Conservation (phyloP, 2,113 vertebrate species). For the Plecturocebus donacophilus region DNA sequence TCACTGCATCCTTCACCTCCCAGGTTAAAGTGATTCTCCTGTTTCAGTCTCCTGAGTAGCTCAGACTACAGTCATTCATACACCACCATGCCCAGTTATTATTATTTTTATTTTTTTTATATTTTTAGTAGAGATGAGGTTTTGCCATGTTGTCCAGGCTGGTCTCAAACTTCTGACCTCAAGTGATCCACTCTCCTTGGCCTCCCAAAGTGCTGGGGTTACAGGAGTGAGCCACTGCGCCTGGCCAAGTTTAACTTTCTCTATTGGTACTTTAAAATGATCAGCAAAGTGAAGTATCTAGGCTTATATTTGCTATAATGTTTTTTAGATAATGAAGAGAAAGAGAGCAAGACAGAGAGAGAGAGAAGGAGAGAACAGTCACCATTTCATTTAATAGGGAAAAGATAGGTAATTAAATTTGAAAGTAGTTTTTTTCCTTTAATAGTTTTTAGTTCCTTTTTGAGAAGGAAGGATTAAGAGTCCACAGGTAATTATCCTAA, state of each 20-base stretch:
- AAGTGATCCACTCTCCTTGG: too few species aligned
- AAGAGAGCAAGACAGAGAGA: background rate
- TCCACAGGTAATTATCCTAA: background rate
- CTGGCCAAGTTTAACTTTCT: background rate
- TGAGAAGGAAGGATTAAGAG: constrained; percentile 16
- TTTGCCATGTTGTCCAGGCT: too few species aligned
- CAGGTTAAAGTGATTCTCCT: too few species aligned
- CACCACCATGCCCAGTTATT: too few species aligned
- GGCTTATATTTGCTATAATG: background rate
- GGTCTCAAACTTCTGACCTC: too few species aligned
- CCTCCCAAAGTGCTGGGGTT: too few species aligned
- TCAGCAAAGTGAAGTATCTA: background rate
- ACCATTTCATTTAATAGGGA: background rate
- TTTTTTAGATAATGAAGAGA: constrained; percentile 22
- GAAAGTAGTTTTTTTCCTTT: constrained; percentile 32
- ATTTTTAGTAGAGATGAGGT: too few species aligned
- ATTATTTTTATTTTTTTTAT: too few species aligned
- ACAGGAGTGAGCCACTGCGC: too few species aligned
- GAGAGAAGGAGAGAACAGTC: background rate
- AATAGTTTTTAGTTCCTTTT: constrained; percentile 4
- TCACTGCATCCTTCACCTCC: too few species aligned
- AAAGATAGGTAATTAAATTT: constrained; percentile 7
- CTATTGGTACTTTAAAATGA: background rate
- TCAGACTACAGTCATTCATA: too few species aligned
- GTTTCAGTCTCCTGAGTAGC: too few species aligned